Evolutionary conservation across 2,797 vertebrate species (phyloP), one percentile per base, ranked within the genome.

Genomic region (Syngnathus rostellatus): DNA sequence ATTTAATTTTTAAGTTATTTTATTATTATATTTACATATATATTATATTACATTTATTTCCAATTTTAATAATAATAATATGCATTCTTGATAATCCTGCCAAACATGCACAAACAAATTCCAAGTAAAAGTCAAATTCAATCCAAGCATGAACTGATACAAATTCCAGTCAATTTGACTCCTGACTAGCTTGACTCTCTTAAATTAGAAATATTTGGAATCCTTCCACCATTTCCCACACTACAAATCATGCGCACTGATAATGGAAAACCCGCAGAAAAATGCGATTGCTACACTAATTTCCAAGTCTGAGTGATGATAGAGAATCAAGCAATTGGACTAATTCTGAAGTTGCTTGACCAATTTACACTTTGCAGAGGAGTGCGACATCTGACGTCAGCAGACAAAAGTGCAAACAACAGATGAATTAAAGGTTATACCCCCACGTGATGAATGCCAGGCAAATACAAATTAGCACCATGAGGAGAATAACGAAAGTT

Each of bases 341-440:
- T 73, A n/a, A 74, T 67, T 65, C 57, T 40, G 67, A 78, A 77
- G 66, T 77, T 72, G 6, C 72, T 61, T 2, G 37, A 65, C 86
- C 83, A 89, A 89, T 91, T 89, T 89, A 78, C 74, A 67, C 10
- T 62, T 62, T 62, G 11, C 40, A 62, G 41, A 21, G 16, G 51
- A 46, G 64, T 50, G 48, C 62, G 43, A 62, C 72, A 72, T 80
- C 86, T 87, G 73, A 86, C 84, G 87, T 88, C 88, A 89, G 91
- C 90, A 93, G 88, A 91, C 88, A 89, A 91, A 96, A 94, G 86
- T 92, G 91, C 93, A 90, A 94, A 92, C 94, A 93, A 88, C 87
- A 87, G 90, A 91, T 90, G 90, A 94, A 94, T 93, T 94, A 94
- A 96, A 97, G 94, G 92, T 95, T 95, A 94, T 71, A 61, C 75